These are phyloP conservation scores for Diorhabda carinulata DNA, from an alignment of 1,140 invertebrate species.

Conservation along the genomic window DNA sequence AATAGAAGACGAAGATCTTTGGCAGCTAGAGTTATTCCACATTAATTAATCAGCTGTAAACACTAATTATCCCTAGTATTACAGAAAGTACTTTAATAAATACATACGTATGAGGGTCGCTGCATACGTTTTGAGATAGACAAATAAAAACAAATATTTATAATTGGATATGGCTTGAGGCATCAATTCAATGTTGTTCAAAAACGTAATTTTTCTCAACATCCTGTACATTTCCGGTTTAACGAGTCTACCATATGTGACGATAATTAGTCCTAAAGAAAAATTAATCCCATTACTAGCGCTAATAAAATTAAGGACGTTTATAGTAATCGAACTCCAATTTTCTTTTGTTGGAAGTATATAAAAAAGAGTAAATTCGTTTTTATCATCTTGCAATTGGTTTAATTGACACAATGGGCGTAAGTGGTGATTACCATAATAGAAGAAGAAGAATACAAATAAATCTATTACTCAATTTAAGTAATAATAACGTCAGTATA, in stretches of 20 bases:
- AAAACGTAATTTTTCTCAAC: too few relatives aligned
- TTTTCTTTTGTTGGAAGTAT: conserved; percentile 20
- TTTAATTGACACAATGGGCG: conserved; percentile 33
- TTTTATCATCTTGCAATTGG: conserved; percentile 27
- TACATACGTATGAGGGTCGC: too few relatives aligned
- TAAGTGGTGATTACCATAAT: conserved; percentile 21
- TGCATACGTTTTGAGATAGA: too few relatives aligned
- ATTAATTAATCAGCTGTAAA: too few relatives aligned
- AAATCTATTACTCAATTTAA: conserved; percentile 19
- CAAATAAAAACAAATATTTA: too few relatives aligned
- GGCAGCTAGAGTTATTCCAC: too few relatives aligned
- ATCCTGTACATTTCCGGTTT: too few relatives aligned
- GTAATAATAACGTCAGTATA: conserved; percentile 16
- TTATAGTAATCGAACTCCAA: conserved; percentile 47
- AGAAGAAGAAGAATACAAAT: conserved; percentile 18
- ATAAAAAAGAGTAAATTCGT: conserved; percentile 33
- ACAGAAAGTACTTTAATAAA: too few relatives aligned
- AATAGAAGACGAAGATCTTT: too few relatives aligned
- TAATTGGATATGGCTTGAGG: too few relatives aligned
- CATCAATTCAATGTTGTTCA: too few relatives aligned
- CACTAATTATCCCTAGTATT: too few relatives aligned
- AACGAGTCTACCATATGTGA: neutral
- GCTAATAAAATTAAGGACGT: conserved; percentile 43
- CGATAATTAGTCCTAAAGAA: neutral
- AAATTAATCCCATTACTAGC: conserved; percentile 29